phyloP scores from a whole-genome alignment of 2,797 vertebrate species.

The Bovichtus variegatus region DNA sequence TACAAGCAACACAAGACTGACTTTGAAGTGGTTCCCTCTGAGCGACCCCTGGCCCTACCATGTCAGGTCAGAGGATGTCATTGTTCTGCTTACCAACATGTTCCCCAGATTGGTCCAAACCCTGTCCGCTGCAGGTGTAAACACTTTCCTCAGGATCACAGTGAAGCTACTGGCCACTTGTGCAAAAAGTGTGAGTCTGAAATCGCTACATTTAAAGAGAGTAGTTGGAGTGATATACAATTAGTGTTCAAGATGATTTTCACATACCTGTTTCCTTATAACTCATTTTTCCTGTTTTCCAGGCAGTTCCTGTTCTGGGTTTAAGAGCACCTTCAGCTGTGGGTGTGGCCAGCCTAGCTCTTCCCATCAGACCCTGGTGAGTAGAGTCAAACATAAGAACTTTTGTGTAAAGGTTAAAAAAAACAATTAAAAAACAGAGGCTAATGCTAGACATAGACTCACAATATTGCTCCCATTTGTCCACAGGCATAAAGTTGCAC shows the following conservation, averaged over 20 bases:
- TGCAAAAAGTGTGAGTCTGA: conserved; percentile 90
- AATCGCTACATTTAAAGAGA: neutral
- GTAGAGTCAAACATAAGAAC: conserved; percentile 2
- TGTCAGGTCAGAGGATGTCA: conserved; percentile 85
- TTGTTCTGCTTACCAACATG: conserved; percentile 86
- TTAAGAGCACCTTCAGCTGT: conserved; percentile 89
- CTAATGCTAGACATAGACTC: neutral
- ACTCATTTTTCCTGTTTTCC: conserved; percentile 16
- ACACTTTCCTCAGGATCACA: conserved; percentile 90
- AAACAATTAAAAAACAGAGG: neutral
- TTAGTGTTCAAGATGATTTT: neutral
- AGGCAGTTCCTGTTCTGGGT: conserved; percentile 91
- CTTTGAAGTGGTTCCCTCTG: conserved; percentile 86
- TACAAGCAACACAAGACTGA: conserved; percentile 95
- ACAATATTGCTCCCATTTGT: neutral
- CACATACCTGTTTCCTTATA: neutral
- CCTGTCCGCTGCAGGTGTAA: conserved; percentile 92
- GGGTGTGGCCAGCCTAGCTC: conserved; percentile 89
- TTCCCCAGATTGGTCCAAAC: conserved; percentile 85
- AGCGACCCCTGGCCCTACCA: conserved; percentile 86
- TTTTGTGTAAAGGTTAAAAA: neutral
- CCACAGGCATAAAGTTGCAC: neutral
- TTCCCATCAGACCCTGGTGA: conserved; percentile 89
- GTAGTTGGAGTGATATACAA: neutral
- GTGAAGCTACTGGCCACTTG: conserved; percentile 69